These are phyloP conservation scores for Rhabditoides inermis DNA, from an alignment of 2,888 invertebrate species.

Conservation along the genomic window DNA sequence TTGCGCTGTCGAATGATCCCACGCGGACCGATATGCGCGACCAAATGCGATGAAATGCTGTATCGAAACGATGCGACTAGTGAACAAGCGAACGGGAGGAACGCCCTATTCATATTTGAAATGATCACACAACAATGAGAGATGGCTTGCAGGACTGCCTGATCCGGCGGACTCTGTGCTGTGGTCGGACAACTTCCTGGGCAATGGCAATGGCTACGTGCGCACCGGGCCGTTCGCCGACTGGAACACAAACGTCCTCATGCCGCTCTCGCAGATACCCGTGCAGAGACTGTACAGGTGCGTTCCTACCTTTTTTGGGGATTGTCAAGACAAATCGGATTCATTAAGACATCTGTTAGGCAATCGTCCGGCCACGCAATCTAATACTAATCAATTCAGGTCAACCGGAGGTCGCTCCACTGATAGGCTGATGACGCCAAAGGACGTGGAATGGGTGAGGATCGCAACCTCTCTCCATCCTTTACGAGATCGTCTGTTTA, in stretches of 20 bases:
- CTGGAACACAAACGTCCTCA: conserved; percentile 48
- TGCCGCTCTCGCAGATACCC: conserved; percentile 49
- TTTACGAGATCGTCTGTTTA: no score
- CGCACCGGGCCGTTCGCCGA: conserved; percentile 43
- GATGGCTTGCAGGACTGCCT: conserved; percentile 45
- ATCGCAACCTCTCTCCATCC: no score
- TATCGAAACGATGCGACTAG: no score
- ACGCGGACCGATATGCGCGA: no score
- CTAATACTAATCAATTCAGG: conserved; percentile 23
- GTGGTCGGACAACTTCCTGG: conserved; percentile 47
- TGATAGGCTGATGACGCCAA: conserved; percentile 41
- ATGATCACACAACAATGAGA: no score
- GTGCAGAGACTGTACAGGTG: conserved; percentile 46
- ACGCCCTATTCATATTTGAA: no score
- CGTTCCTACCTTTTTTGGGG: no score
- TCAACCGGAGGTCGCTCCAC: conserved; percentile 44
- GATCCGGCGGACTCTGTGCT: conserved; percentile 46
- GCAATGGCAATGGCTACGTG: conserved; percentile 48
- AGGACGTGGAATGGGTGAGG: conserved; percentile 46
- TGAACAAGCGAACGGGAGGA: no score
- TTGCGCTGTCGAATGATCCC: no score
- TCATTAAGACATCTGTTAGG: background rate
- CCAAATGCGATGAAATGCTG: no score
- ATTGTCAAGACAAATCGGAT: background rate
- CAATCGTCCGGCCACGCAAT: no score